These are phyloP conservation scores for Musca domestica DNA, from an alignment of 1,140 invertebrate species.

Conservation along the genomic window DNA sequence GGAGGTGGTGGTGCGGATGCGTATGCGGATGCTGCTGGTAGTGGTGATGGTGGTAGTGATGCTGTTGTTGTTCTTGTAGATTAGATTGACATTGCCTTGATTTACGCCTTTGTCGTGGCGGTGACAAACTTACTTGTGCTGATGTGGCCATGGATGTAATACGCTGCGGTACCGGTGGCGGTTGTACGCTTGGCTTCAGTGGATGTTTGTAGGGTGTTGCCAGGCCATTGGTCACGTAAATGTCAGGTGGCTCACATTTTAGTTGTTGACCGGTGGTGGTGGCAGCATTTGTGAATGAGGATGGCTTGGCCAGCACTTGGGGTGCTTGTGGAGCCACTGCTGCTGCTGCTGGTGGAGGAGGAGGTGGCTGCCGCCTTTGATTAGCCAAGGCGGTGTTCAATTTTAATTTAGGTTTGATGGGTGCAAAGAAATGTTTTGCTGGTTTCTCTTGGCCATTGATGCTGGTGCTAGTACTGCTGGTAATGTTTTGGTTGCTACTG, in stretches of 20 bases:
- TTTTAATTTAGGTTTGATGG: slow-evolving; percentile 49
- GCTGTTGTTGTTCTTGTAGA: slow-evolving; percentile 17
- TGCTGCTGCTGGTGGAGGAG: slow-evolving; percentile 27
- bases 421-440: slow-evolving; percentile 49
- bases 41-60: slow-evolving; percentile 24
- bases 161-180: slow-evolving; percentile 34
- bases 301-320: slow-evolving; percentile 8
- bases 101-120: slow-evolving; percentile 36
- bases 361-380: slow-evolving; percentile 26
- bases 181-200: slow-evolving; percentile 2
- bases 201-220: slow-evolving; percentile 45
- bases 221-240: slow-evolving; percentile 48
- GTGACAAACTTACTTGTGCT: slow-evolving; percentile 34
- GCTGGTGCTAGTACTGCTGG: not conserved
- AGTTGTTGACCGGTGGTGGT: slow-evolving; percentile 36
- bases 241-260: slow-evolving; percentile 43
- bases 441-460: slow-evolving; percentile 7
- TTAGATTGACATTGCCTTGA: slow-evolving; percentile 25
- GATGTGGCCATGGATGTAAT: slow-evolving; percentile 1
- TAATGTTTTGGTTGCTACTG: too few relatives aligned
- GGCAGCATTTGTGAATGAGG: slow-evolving; percentile 31
- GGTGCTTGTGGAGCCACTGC: not conserved
- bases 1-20: not conserved
- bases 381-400: slow-evolving; percentile 48
- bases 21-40: slow-evolving; percentile 23